Percentiles rank a stretch among this genome's conserved stretches.
Conservation (phyloP, 2,797 vertebrate species). For the Melanotaenia boesemani region DNA sequence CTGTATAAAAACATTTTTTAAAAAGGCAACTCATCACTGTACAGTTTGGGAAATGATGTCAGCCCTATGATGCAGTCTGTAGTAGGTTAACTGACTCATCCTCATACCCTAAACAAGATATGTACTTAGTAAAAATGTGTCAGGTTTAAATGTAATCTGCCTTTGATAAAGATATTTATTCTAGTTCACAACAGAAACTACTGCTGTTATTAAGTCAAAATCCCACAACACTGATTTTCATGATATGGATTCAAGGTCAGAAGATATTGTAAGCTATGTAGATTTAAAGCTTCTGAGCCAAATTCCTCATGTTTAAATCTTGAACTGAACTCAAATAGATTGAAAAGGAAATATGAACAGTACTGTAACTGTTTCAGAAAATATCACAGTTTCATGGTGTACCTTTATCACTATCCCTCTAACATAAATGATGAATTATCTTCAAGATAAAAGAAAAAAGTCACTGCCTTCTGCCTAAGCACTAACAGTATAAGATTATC, state of each 20-base stretch:
- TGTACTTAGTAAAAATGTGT: not conserved
- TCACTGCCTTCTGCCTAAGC: not conserved
- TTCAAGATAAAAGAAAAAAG: not conserved
- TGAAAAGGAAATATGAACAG: not conserved
- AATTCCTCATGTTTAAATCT: not conserved
- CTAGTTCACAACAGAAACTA: not conserved
- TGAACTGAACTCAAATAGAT: not conserved
- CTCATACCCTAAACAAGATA: not conserved
- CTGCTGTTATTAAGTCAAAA: not conserved
- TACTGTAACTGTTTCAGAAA: not conserved
- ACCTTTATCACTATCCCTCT: not conserved
- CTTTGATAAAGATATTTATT: not conserved
- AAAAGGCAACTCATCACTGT: not conserved
- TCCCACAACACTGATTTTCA: not conserved
- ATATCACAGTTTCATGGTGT: not conserved
- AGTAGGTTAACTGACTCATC: conserved; percentile 15
- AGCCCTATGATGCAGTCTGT: conserved; percentile 15
- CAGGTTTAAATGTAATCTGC: not conserved
- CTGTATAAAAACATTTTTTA: not conserved
- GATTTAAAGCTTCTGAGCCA: not conserved
- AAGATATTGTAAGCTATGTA: not conserved
- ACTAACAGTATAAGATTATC: not conserved
- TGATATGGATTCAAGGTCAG: not conserved
- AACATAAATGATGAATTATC: not conserved
- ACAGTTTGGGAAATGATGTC: conserved; percentile 32